Evolutionary conservation across 2,797 vertebrate genomes (phyloP), one percentile per base, ranked within the genome.

Genomic region (Euthynnus affinis): DNA sequence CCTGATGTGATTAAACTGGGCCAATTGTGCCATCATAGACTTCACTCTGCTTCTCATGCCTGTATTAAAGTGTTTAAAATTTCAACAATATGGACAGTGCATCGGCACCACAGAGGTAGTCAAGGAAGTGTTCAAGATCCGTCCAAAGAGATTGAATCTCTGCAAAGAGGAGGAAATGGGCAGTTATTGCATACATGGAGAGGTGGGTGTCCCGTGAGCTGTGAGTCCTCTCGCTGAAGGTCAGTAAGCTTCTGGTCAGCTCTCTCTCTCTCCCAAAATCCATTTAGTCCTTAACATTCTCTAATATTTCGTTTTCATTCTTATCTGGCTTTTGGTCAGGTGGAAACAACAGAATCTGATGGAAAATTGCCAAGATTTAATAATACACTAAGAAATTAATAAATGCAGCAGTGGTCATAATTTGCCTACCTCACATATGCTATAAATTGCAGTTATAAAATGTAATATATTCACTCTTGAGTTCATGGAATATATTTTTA

Each of bases 231-330:
- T 77, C 17, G 5, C 64, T 80, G 65, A 44, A 84, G 81, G 81
- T 88, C 81, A 78, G 12, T 70, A 56, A 74, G 81, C 71, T 73
- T 82, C 74, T 29, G 76, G 52, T 81, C 57, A 78, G 51, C 55
- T 69, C 68, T 75, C 17, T 55, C 52, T 75, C 63, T 70, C 46
- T 77, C 72, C 25, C 63, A 53, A 73, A 81, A 89, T 78, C 77
- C 84, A 85, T 86, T 86, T 85, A 86, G 20, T 68, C 62, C 48
- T 70, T 15, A 44, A 75, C 56, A 87, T 52, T 81, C 69, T 48
- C 37, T 27, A 40, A n/a, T 53, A 51, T 70, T 81, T 83, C 15
- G 55, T 67, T 63, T 74, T 60, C 34, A 52, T 53, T 59, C 53
- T 34, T 53, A 57, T 80, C 46, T 64, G 17, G 4, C 5, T 32